Percentiles rank a stretch among this genome's conserved stretches.
These are phyloP conservation scores for Myotis pilosus DNA, from an alignment of 2,797 vertebrate species.

Conservation along the genomic window DNA sequence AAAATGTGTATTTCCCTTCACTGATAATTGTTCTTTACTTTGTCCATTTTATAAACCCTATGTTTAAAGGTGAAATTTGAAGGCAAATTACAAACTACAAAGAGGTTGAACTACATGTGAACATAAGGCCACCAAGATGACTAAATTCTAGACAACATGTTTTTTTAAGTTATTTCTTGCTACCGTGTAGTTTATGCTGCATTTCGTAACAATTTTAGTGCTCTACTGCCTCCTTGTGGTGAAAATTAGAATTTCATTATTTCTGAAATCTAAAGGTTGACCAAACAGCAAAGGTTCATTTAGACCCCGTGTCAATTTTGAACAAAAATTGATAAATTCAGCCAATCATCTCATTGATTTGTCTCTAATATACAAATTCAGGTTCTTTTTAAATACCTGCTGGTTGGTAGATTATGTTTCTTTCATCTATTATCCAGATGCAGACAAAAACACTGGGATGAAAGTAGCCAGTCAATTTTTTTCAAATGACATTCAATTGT, in stretches of 20 bases:
- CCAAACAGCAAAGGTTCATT: neutral
- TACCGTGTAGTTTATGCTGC: neutral
- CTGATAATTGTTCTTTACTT: neutral
- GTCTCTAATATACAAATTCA: neutral
- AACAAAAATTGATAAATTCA: constrained; percentile 5
- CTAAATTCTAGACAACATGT: constrained; percentile 12
- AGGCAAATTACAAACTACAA: constrained; percentile 29
- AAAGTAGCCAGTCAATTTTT: neutral
- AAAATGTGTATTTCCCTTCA: neutral
- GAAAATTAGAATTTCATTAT: constrained; percentile 62
- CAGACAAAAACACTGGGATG: neutral
- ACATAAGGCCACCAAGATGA: neutral
- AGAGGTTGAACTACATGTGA: constrained; percentile 13
- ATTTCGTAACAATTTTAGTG: constrained; percentile 55
- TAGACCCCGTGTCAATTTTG: neutral
- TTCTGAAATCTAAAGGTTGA: neutral
- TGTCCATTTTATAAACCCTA: neutral
- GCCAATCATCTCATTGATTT: neutral
- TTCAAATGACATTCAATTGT: neutral
- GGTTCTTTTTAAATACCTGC: neutral
- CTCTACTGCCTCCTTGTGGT: constrained; percentile 81
- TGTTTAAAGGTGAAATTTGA: constrained; percentile 25
- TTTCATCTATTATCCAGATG: neutral
- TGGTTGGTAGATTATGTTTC: neutral
- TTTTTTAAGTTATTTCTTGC: constrained; percentile 41